Conservation (phyloP, 2,888 invertebrate species). For the Pelosia muscerda region DNA sequence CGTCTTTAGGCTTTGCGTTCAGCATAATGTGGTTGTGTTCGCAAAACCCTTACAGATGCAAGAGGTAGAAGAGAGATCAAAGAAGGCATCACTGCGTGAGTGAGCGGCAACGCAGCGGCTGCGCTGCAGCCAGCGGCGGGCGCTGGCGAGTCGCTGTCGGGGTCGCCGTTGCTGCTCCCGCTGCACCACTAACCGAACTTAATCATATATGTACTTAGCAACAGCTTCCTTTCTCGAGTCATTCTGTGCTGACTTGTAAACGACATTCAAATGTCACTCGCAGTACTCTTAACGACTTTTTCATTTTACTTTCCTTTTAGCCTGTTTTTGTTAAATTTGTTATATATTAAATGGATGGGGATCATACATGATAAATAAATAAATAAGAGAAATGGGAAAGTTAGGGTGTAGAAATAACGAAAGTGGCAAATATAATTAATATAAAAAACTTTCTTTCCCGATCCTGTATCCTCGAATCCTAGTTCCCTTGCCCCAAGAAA, state of each 20-base stretch:
- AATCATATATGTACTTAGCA: slow-evolving; percentile 65
- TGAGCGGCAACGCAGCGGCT: slow-evolving; percentile 56
- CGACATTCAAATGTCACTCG: slow-evolving; percentile 17
- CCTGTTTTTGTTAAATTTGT: slow-evolving; percentile 38
- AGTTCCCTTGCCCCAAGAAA: slow-evolving; percentile 98
- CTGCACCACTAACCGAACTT: slow-evolving; percentile 59
- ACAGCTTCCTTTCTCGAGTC: slow-evolving; percentile 82
- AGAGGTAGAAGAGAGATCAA: slow-evolving; percentile 74
- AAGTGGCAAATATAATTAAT: slow-evolving; percentile 62
- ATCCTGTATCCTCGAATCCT: slow-evolving; percentile 79
- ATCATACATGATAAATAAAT: slow-evolving; percentile 25
- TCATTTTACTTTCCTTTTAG: slow-evolving; percentile 51
- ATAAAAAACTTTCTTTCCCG: slow-evolving; percentile 75
- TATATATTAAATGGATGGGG: slow-evolving; percentile 35
- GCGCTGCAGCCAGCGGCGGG: slow-evolving; percentile 45
- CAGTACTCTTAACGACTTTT: slow-evolving; percentile 76
- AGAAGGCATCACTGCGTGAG: slow-evolving; percentile 51
- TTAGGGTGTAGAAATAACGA: slow-evolving; percentile 58
- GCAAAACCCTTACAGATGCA: slow-evolving; percentile 86
- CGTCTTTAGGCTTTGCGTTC: slow-evolving; percentile 80
- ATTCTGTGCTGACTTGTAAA: slow-evolving; percentile 57
- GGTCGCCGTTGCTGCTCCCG: slow-evolving; percentile 44
- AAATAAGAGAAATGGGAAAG: slow-evolving; percentile 29
- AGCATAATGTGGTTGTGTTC: slow-evolving; percentile 87
- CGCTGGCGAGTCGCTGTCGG: slow-evolving; percentile 46